Base-by-base conservation (phyloP, 2,797 vertebrate genomes). In the Mus spretus region DNA sequence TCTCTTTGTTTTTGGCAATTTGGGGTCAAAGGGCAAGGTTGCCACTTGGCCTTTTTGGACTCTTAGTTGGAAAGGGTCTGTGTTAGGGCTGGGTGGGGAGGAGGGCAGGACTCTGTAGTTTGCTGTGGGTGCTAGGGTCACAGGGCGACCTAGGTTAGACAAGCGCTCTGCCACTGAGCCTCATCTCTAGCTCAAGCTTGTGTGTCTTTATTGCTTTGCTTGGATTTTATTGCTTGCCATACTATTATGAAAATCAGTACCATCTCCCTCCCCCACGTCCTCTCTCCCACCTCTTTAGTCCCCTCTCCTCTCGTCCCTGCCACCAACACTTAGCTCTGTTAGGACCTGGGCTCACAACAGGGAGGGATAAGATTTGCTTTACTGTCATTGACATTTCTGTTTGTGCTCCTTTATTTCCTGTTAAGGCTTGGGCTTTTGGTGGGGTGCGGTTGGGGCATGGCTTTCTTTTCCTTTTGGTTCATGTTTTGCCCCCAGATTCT, bases 1-100 rank as follows among this genome's bases (percentile, higher is more conserved):
- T 26, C 78, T 26, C n/a, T 53, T 84, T n/a, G 14, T 88, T 93
- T 90, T 37, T 91, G 78, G 78, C 57, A n/a, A 65, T 75, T 80
- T 77, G 50, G 17, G 57, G 14, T 37, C 15, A 70, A 15, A 70
- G 13, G 81, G 53, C 22, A 90, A 19, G 8, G 31, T 57, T 87
- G 40, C 40, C 34, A 19, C 37, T 72, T 83, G 53, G 19, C 31
- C 37, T 67, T 59, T 87, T 53, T 63, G 77, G 61, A n/a, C 2
- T 34, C 3, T 37, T 4, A 1, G 19, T 14, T 83, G 55, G 65
- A 37, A n/a, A 70, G 37, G 44, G n/a, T 17, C 14, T n/a, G 13
- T 37, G 81, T 82, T 59, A 26, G 37, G 40, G 70, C 22, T 40
- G 61, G n/a, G 1, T 15, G 17, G 8, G 13, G 12, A 28, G 19